These are phyloP conservation scores for Sipha maydis DNA, from an alignment of 2,888 invertebrate species.

Conservation along the genomic window DNA sequence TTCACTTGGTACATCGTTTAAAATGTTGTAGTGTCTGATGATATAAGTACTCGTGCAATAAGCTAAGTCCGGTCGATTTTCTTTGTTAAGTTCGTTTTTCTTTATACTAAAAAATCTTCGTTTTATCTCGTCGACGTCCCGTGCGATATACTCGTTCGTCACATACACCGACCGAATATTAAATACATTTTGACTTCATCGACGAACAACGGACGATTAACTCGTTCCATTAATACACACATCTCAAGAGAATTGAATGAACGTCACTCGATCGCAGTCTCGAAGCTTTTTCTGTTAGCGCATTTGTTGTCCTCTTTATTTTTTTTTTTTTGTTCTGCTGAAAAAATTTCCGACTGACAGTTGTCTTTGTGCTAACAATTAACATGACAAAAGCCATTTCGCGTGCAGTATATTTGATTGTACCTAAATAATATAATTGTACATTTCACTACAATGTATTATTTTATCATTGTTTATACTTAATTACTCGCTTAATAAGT, in stretches of 20 bases:
- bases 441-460: too few relatives aligned
- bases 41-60: not conserved
- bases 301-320: not conserved
- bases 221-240: not conserved
- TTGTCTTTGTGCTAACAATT: not conserved
- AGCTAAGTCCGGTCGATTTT: not conserved
- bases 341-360: not conserved
- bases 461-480: too few relatives aligned
- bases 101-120: not conserved
- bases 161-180: not conserved
- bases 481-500: too few relatives aligned
- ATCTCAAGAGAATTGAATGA: constrained; percentile 41
- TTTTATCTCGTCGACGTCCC: not conserved
- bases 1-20: not conserved
- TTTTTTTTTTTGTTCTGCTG: not conserved
- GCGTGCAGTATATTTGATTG: not conserved
- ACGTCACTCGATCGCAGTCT: not conserved
- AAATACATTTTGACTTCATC: not conserved
- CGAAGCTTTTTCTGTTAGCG: not conserved
- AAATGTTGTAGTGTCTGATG: not conserved
- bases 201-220: not conserved
- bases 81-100: not conserved
- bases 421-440: too few relatives aligned
- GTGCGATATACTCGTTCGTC: not conserved
- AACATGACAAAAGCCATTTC: not conserved